Evolutionary conservation across 1,140 invertebrate genomes (phyloP).

Genomic region (Hesperophylax magnus): DNA sequence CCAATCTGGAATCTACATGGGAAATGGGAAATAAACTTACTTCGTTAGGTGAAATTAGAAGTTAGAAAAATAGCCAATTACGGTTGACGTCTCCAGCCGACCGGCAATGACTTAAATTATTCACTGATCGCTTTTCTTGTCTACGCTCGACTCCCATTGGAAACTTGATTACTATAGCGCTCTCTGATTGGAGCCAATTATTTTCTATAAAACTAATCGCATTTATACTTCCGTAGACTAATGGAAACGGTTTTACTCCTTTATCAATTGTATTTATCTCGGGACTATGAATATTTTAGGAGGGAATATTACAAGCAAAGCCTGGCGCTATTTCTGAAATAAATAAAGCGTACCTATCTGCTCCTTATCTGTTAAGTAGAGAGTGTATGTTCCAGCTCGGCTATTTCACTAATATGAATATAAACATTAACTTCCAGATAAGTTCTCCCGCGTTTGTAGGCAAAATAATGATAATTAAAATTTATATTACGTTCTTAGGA

Average conservation of each 20-base stretch:
- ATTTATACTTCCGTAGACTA: slow-evolving; percentile 28
- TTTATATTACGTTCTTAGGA: too few relatives aligned
- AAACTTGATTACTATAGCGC: slow-evolving; percentile 28
- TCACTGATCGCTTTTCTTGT: slow-evolving; percentile 44
- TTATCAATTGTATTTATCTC: slow-evolving; percentile 27
- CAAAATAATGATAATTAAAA: too few relatives aligned
- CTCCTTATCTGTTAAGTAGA: too few relatives aligned
- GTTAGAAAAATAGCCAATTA: slow-evolving; percentile 50
- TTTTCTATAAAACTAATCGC: slow-evolving; percentile 44
- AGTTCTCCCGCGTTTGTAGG: too few relatives aligned
- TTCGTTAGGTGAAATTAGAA: slow-evolving; percentile 49
- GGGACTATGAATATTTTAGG: slow-evolving; percentile 1
- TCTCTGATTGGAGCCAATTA: slow-evolving; percentile 40
- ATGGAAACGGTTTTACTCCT: slow-evolving; percentile 19
- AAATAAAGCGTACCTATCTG: too few relatives aligned
- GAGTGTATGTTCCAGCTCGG: too few relatives aligned
- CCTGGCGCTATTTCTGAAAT: too few relatives aligned
- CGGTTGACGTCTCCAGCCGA: slow-evolving; percentile 18
- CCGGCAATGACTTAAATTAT: slow-evolving; percentile 43
- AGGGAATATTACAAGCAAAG: not conserved
- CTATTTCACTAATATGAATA: too few relatives aligned
- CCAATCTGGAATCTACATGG: slow-evolving; percentile 44
- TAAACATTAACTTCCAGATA: too few relatives aligned
- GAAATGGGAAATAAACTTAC: slow-evolving; percentile 44
- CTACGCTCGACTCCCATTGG: slow-evolving; percentile 27